Conservation (phyloP, 53 echinoderm and acorn worm genomes). For the Antedon mediterranea region DNA sequence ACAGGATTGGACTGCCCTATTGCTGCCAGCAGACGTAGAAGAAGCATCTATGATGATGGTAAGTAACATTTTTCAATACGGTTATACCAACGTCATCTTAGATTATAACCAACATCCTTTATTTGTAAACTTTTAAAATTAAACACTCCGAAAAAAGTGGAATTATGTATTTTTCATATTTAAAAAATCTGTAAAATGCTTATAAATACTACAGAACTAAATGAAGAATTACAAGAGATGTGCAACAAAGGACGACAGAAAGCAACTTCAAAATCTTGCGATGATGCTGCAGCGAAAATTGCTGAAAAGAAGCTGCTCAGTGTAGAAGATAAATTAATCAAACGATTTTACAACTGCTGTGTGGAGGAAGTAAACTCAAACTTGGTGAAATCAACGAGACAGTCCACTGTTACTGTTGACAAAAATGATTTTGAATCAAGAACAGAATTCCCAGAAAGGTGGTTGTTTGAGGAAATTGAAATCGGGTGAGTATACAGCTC, state of each 20-base stretch:
- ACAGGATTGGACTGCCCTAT: not conserved
- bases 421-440: not conserved
- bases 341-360: not conserved
- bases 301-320: not conserved
- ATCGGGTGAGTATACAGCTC: not conserved
- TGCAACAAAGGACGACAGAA: not conserved
- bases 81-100: too few species aligned
- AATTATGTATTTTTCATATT: too few species aligned
- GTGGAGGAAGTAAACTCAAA: not conserved
- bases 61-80: not conserved
- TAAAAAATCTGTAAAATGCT: too few species aligned
- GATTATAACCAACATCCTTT: too few species aligned
- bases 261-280: not conserved
- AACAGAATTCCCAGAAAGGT: not conserved
- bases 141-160: too few species aligned
- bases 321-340: not conserved
- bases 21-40: not conserved
- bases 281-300: not conserved
- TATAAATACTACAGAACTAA: not conserved
- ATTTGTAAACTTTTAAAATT: too few species aligned
- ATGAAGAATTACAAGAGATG: not conserved
- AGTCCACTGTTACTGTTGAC: not conserved
- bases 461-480: not conserved
- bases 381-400: not conserved
- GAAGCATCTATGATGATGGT: not conserved